Conservation (phyloP, 2,113 vertebrate genomes). For the Tylochromis polylepis region DNA sequence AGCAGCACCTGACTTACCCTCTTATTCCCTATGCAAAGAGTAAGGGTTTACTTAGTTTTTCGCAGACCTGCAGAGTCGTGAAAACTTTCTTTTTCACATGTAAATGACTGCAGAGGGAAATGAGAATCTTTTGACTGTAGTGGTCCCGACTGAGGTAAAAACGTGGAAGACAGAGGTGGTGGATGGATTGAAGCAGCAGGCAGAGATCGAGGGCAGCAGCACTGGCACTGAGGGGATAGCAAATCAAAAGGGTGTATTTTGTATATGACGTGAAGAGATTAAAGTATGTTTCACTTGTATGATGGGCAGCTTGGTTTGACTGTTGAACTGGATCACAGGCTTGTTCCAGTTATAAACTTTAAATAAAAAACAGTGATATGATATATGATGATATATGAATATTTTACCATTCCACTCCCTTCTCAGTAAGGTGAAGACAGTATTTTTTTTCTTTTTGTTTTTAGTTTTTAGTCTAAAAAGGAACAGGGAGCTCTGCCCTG, state of each 20-base stretch:
- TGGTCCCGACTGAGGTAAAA: neutral
- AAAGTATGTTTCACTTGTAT: neutral
- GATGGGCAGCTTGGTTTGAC: neutral
- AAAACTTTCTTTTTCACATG: neutral
- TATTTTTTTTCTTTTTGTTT: neutral
- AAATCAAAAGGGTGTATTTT: neutral
- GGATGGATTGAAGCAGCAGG: neutral
- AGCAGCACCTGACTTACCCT: neutral
- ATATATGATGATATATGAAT: no score
- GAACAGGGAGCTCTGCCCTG: neutral
- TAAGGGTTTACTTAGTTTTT: neutral
- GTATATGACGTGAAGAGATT: neutral
- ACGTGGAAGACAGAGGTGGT: neutral
- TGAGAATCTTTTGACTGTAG: neutral
- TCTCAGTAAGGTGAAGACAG: neutral
- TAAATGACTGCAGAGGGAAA: neutral
- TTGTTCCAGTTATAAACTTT: neutral
- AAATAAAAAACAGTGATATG: neutral
- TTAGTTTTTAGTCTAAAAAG: neutral
- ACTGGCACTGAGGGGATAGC: neutral
- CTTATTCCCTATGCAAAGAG: neutral
- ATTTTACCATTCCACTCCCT: neutral
- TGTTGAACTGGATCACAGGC: neutral
- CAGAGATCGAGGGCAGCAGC: neutral
- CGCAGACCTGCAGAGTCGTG: neutral